Conservation (phyloP, 2,888 invertebrate species). For the Melanargia galathea region DNA sequence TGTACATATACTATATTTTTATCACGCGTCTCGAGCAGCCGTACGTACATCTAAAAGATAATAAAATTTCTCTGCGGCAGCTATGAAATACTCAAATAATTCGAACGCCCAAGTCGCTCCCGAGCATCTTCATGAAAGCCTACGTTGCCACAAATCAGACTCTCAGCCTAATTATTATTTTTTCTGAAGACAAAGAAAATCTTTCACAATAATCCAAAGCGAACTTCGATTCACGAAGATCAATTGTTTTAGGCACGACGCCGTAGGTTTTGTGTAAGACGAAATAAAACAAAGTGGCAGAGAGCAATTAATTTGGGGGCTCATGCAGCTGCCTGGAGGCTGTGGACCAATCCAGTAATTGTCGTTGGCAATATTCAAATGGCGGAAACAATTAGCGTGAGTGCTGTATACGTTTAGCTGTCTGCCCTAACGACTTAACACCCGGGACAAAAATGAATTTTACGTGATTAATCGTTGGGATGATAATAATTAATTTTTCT, state of each 20-base stretch:
- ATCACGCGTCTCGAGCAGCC: too few relatives aligned
- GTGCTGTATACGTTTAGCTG: slow-evolving; percentile 67
- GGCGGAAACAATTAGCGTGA: slow-evolving; percentile 81
- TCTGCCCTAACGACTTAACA: slow-evolving; percentile 46
- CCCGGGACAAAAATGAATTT: slow-evolving; percentile 38
- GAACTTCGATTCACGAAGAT: slow-evolving; percentile 11
- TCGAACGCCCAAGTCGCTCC: too few relatives aligned
- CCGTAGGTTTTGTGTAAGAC: slow-evolving; percentile 43
- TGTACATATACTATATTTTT: too few relatives aligned
- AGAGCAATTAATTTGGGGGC: slow-evolving; percentile 77
- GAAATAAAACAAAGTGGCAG: slow-evolving; percentile 72
- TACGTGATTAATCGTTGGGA: slow-evolving; percentile 30
- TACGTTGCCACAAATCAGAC: too few relatives aligned
- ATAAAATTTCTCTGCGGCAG: too few relatives aligned
- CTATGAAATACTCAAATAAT: too few relatives aligned
- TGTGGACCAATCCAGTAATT: slow-evolving; percentile 78
- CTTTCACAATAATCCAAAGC: not conserved
- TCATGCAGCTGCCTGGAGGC: slow-evolving; percentile 56
- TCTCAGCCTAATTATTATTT: too few relatives aligned
- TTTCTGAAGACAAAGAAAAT: too few relatives aligned
- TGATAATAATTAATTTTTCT: slow-evolving; percentile 13
- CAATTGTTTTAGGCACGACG: slow-evolving; percentile 30
- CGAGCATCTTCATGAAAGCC: too few relatives aligned
- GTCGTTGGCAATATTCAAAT: slow-evolving; percentile 81
- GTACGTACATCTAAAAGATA: too few relatives aligned